Percentiles rank a stretch among this genome's conserved stretches.
These are phyloP conservation scores for Pyrochroa serraticornis DNA, from an alignment of 2,888 invertebrate genomes.

Conservation along the genomic window DNA sequence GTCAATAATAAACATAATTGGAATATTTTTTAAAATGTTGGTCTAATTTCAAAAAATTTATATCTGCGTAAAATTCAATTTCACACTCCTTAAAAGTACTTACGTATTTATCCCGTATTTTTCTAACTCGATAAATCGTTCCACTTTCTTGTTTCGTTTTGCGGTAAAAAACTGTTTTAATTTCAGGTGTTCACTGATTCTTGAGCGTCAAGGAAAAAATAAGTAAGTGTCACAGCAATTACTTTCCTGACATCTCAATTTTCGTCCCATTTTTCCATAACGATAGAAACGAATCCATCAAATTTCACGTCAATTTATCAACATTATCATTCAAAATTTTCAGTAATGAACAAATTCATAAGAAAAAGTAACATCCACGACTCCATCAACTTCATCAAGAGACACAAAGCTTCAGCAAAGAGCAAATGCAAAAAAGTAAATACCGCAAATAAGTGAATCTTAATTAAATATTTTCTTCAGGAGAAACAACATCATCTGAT, in stretches of 20 bases:
- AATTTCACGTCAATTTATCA: not conserved
- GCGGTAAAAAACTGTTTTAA: no score
- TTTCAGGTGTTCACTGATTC: no score
- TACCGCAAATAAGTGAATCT: not conserved
- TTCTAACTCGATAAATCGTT: no score
- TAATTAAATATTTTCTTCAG: not conserved
- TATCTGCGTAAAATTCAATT: no score
- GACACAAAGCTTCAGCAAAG: not conserved
- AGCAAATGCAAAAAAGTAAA: conserved; percentile 5
- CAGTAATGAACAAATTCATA: conserved; percentile 16
- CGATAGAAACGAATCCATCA: conserved; percentile 6
- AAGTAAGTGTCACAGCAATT: not conserved
- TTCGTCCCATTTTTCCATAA: no score
- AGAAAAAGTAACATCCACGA: conserved; percentile 9
- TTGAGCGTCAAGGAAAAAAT: no score
- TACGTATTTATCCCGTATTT: no score
- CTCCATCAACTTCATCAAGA: conserved; percentile 12
- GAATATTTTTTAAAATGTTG: no score
- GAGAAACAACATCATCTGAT: conserved; percentile 40
- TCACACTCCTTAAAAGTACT: no score
- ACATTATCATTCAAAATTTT: conserved; percentile 17
- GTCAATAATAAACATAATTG: no score
- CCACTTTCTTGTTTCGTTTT: no score
- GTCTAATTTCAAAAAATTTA: no score
- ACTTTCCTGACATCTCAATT: not conserved